Conservation (phyloP, 2,113 vertebrate species). For the Clarias batrachus region DNA sequence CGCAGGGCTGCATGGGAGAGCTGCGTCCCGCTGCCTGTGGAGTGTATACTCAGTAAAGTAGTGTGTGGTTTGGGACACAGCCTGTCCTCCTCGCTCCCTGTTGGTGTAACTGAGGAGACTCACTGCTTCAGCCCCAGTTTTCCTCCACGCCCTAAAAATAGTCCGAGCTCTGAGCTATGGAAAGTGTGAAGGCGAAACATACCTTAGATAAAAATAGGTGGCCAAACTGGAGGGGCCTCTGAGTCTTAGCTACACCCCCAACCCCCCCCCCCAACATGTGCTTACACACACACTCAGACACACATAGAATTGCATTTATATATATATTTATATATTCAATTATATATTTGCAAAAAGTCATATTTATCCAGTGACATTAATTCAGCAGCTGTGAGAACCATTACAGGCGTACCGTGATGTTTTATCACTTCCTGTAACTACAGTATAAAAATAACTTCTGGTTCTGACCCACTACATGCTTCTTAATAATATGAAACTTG, state of each 20-base stretch:
- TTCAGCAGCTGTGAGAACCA: background rate
- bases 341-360: background rate
- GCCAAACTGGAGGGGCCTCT: background rate
- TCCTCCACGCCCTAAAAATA: conserved; percentile 33
- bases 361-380: background rate
- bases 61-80: background rate
- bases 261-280: no score
- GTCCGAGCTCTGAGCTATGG: conserved; percentile 27
- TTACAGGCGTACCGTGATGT: background rate
- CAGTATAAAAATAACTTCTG: background rate
- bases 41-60: background rate
- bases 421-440: background rate
- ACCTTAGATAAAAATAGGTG: conserved; percentile 52
- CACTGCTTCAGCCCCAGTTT: background rate
- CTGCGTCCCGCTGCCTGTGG: background rate
- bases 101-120: conserved; percentile 20
- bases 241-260: background rate
- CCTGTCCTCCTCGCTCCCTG: background rate
- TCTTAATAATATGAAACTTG: background rate
- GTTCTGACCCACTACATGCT: background rate
- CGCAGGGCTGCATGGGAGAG: background rate
- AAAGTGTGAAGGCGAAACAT: conserved; percentile 53
- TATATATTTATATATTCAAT: no score
- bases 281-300: background rate
- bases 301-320: no score